Evolutionary conservation across 1,140 invertebrate genomes (phyloP).

Genomic region (Harlomillsia oculata): DNA sequence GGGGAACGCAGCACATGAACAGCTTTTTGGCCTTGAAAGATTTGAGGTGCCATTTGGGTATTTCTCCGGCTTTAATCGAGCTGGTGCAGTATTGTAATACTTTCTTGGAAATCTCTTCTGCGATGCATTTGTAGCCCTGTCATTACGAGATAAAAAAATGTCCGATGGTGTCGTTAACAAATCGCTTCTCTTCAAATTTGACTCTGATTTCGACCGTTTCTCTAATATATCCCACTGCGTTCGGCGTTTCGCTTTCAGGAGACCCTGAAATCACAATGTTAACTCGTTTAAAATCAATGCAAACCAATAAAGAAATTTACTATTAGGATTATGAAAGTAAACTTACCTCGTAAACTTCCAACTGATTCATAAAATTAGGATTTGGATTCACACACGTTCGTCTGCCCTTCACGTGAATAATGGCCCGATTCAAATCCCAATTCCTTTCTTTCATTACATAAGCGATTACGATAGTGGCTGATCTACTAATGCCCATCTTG

Average conservation of each 20-base stretch:
- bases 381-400: conserved; percentile 92
- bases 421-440: conserved; percentile 80
- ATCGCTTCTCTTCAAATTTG: conserved; percentile 57
- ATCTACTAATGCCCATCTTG: conserved; percentile 97
- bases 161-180: conserved; percentile 44
- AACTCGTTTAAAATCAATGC: conserved; percentile 6
- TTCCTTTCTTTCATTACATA: conserved; percentile 96
- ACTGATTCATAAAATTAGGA: conserved; percentile 80
- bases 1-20: conserved; percentile 29
- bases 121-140: background rate
- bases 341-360: conserved; percentile 78
- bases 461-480: conserved; percentile 93
- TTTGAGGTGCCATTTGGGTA: conserved; percentile 2
- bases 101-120: conserved; percentile 27
- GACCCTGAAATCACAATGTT: conserved; percentile 49
- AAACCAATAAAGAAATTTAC: background rate
- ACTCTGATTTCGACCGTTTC: conserved; percentile 79
- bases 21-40: conserved; percentile 27
- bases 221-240: conserved; percentile 83
- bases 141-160: conserved; percentile 12
- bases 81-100: conserved; percentile 32
- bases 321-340: background rate
- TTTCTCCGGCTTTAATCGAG: conserved; percentile 34
- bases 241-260: conserved; percentile 91
- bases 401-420: conserved; percentile 80